Evolutionary conservation across 37 sponge, comb jelly and placozoan genomes (phyloP).

Genomic region (Crambe crambe): DNA sequence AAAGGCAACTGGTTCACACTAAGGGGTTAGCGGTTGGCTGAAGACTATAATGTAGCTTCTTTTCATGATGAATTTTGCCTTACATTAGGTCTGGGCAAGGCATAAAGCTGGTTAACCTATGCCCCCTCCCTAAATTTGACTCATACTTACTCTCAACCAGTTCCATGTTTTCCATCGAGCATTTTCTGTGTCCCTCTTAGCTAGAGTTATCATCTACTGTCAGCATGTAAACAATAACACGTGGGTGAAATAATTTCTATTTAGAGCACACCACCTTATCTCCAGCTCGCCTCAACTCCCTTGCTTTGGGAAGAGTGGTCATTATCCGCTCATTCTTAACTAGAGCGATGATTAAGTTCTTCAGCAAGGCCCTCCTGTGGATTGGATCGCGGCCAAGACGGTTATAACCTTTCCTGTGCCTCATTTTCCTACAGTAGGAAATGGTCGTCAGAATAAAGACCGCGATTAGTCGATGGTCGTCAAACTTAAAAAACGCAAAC

Average conservation of each 20-base stretch:
- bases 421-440: constrained; percentile 20
- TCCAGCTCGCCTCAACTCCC: constrained; percentile 68
- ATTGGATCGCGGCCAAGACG: constrained; percentile 44
- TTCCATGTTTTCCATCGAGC: constrained; percentile 18
- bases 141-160: constrained; percentile 45
- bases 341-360: constrained; percentile 73
- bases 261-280: constrained; percentile 59
- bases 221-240: background rate
- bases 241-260: background rate
- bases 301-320: constrained; percentile 84
- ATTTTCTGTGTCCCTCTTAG: constrained; percentile 27
- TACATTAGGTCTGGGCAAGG: too few species aligned
- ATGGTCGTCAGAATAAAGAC: too few species aligned
- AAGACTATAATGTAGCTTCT: background rate
- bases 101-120: too few species aligned
- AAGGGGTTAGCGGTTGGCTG: too few species aligned
- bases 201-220: constrained; percentile 56
- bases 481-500: background rate
- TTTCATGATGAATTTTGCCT: background rate
- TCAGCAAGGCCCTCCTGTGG: constrained; percentile 51
- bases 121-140: too few species aligned
- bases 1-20: too few species aligned
- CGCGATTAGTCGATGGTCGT: background rate
- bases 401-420: constrained; percentile 48
- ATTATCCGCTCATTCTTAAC: constrained; percentile 82